Evolutionary conservation across 1,140 invertebrate species (phyloP).

Genomic region (Brachionus asplanchnoidis): DNA sequence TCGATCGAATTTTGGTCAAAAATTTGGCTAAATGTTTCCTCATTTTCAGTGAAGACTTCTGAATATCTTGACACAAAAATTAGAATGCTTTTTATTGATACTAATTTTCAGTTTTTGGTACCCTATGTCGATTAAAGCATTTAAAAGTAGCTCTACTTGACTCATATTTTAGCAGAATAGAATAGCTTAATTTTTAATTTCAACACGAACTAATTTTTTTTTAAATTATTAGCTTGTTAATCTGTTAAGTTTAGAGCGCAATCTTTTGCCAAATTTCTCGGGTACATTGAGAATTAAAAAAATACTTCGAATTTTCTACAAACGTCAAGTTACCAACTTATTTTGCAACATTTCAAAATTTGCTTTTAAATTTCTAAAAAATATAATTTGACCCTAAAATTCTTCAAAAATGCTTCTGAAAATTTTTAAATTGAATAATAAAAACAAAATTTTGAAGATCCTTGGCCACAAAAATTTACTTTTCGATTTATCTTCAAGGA

Average conservation of each 20-base stretch:
- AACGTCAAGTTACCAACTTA: background rate
- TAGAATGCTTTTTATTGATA: background rate
- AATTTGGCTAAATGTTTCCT: background rate
- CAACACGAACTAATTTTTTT: background rate
- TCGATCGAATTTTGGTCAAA: background rate
- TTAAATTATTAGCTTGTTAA: background rate
- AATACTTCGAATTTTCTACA: background rate
- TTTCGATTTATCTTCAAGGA: background rate
- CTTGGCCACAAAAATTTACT: background rate
- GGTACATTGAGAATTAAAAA: background rate
- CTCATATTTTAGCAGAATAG: conserved; percentile 8
- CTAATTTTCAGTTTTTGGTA: background rate
- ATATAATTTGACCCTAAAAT: background rate
- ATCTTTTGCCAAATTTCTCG: background rate
- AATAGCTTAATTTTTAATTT: conserved; percentile 10
- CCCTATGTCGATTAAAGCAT: conserved; percentile 1
- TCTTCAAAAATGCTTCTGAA: background rate
- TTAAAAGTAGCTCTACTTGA: background rate
- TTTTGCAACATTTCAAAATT: conserved; percentile 29
- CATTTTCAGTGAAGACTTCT: background rate
- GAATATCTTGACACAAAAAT: background rate
- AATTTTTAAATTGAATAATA: conserved; percentile 9
- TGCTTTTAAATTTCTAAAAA: background rate
- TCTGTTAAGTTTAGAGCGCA: conserved; percentile 13
- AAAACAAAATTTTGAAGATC: background rate